Base-by-base conservation (phyloP, 1,140 invertebrate genomes). In the Apis laboriosa region DNA sequence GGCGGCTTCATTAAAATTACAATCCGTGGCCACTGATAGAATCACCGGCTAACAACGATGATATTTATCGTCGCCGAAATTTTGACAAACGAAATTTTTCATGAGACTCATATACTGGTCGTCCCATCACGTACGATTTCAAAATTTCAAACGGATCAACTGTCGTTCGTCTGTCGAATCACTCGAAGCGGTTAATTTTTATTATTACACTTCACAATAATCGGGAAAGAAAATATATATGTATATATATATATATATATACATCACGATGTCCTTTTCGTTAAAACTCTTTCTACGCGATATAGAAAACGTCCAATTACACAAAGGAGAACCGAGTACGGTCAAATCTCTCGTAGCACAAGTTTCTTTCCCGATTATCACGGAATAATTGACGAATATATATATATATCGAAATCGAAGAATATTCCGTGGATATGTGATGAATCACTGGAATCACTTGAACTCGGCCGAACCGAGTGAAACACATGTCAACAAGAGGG, bases 1-100 rank as follows among this genome's bases (percentile, higher is more conserved):
- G 81, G 83, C 63, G 71, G 51, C 64, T 85, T 55, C 86, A 86
- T 87, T 87, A 87, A 87, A 87, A 87, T 87, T 87, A 87, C 82
- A 78, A 68, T 75, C 79, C 77, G 67, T 73, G 68, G 64, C 67
- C 70, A 24, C 74, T 74, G 77, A 77, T 67, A 84, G 34, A 43
- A 34, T 76, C 34, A 28, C 8, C 71, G 43, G 56, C 7, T 58
- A 58, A 28, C 80, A 56, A 83, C 58, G 2, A 15, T 53, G 58
- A 64, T n/a, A 53, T 56, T 53, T 56, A 58, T 28, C 1, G 9
- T 4, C 43, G 9, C 0, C 1, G 24, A 24, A 43, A 76, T 77
- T n/a, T 77, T 56, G 49, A 15, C 55, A 13, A n/a, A 24, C 24
- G 24, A 28, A 63, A 70, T 51, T 71, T 53, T 53, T 68, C n/a